Conservation (phyloP, 2,113 vertebrate species). For the Sprattus sprattus region DNA sequence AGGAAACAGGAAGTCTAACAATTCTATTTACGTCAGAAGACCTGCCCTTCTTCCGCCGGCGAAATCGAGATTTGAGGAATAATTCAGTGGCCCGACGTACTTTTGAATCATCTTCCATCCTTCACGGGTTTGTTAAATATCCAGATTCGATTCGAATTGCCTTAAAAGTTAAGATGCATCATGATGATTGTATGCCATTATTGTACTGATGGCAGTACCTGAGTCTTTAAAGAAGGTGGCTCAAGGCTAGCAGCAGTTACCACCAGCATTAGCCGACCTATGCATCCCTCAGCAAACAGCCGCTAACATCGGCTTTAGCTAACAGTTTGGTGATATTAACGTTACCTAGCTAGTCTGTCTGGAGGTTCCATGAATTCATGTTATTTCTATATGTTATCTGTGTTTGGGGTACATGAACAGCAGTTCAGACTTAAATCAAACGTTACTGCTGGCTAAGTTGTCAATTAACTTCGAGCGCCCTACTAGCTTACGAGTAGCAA, state of each 20-base stretch:
- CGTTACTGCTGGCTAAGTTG: too few relatives aligned
- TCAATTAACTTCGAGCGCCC: too few relatives aligned
- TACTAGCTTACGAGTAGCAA: too few relatives aligned
- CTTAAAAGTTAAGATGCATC: not conserved
- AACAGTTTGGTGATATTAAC: not conserved
- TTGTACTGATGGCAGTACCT: not conserved
- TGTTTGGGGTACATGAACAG: not conserved
- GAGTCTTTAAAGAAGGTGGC: not conserved
- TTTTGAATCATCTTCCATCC: constrained; percentile 8
- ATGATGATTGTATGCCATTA: not conserved
- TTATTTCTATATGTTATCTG: not conserved
- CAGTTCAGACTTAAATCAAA: not conserved
- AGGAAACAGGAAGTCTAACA: not conserved
- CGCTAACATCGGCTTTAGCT: not conserved
- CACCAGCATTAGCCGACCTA: not conserved
- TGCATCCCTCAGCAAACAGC: not conserved
- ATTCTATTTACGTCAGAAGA: not conserved
- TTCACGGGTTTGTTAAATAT: not conserved
- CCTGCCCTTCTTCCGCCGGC: not conserved
- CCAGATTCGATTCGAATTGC: not conserved
- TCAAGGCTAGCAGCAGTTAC: not conserved
- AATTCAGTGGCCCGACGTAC: not conserved
- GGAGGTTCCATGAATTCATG: not conserved
- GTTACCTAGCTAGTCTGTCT: not conserved
- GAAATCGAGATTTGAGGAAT: not conserved